Evolutionary conservation across 2,888 invertebrate species (phyloP).

Genomic region (Drosophila borborema): DNA sequence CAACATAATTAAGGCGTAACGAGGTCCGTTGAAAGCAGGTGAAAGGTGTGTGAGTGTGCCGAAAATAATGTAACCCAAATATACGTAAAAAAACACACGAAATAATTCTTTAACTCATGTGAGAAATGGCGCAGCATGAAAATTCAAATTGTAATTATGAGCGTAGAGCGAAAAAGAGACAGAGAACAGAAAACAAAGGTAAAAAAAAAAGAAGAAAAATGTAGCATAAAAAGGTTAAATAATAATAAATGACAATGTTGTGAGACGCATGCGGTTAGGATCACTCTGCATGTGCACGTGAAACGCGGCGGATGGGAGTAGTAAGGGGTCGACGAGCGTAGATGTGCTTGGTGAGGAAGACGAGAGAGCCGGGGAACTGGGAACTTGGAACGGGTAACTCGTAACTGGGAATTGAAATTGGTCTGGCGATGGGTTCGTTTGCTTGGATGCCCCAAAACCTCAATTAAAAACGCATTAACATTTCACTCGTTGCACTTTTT

Average conservation of each 20-base stretch:
- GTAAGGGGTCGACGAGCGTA: not conserved
- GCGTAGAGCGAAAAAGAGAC: constrained; percentile 33
- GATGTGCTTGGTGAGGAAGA: constrained; percentile 8
- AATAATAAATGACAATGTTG: constrained; percentile 80
- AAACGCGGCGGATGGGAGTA: constrained; percentile 7
- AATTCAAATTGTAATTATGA: constrained; percentile 75
- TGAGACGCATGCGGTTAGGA: constrained; percentile 59
- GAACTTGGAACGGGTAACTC: constrained; percentile 10
- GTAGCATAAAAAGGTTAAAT: constrained; percentile 62
- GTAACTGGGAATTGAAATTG: constrained; percentile 28
- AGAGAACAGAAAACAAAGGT: constrained; percentile 9
- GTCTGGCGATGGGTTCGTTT: constrained; percentile 44
- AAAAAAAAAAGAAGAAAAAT: not conserved
- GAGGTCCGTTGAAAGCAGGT: constrained; percentile 66
- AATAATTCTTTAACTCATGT: constrained; percentile 44
- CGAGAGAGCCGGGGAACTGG: constrained; percentile 21
- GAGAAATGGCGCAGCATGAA: constrained; percentile 69
- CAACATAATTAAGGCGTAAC: constrained; percentile 80
- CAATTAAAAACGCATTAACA: constrained; percentile 84
- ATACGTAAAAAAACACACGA: constrained; percentile 4
- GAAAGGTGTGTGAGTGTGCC: constrained; percentile 77
- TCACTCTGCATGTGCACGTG: constrained; percentile 20
- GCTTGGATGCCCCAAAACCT: constrained; percentile 77
- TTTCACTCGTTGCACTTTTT: constrained; percentile 75
- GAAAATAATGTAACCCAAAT: constrained; percentile 58